Evolutionary conservation across 2,797 vertebrate species (phyloP), one percentile per base, ranked within the genome.

Genomic region (Acanthurus lineatus): DNA sequence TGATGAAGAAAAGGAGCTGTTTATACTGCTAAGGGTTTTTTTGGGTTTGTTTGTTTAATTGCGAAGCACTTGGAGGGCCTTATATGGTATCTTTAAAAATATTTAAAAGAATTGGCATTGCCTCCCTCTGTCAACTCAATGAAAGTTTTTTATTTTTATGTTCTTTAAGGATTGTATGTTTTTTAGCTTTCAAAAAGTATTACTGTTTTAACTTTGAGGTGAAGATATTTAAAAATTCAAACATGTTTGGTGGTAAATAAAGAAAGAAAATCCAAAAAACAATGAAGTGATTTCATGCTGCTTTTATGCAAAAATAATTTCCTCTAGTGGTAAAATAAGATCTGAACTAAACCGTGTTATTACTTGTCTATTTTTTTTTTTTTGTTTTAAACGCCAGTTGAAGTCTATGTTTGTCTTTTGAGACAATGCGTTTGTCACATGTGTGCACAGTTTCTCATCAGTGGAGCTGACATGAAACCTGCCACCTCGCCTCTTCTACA

Each of bases 401-500:
- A 28, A 59, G 22, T 72, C 17, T 14, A 12, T 15, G n/a, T 22
- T 14, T 22, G 16, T 19, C 20, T 28, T 47, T 60, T 47, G 19
- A 45, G 57, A 67, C 45, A 53, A 8, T 19, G 4, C 17, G 19
- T 25, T 49, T 69, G n/a, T 52, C 63, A n/a, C n/a, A 28, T 0
- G 2, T 32, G 11, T 47, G 44, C 38, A 19, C 9, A 66, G 22
- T 53, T 47, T 63, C 51, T 75, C 52, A 66, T 62, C 53, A 32
- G 28, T 9, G 19, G 17, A 58, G 49, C 56, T 59, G 14, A 72
- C 53, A 69, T 69, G 67, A 86, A 75, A 85, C 64, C 63, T 32
- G 72, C 56, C 60, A 63, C 69, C 51, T 65, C 65, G 40, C 42
- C 64, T 79, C 77, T 62, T 62, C 45, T 63, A 82, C 63, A 84